phyloP scores from a whole-genome alignment of 64 coral and sea anemone species.

The Acropora yongei region DNA sequence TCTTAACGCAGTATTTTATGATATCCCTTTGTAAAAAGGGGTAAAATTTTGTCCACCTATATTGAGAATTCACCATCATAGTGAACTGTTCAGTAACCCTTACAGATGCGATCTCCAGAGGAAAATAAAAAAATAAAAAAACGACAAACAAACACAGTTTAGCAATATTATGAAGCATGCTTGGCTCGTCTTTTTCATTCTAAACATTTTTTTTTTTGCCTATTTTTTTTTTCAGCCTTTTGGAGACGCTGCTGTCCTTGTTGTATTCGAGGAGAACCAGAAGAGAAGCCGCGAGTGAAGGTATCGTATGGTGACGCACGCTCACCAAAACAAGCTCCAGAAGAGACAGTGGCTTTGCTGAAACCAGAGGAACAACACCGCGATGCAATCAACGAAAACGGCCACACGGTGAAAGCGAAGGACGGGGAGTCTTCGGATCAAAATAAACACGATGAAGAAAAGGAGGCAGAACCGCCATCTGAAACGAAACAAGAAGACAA shows the following conservation, averaged over 20 bases:
- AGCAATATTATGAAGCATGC: not conserved
- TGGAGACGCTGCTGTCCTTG: slow-evolving; percentile 31
- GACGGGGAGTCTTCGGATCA: not conserved
- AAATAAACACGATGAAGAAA: not conserved
- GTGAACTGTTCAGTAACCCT: no score
- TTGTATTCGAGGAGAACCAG: slow-evolving; percentile 30
- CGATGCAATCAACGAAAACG: not conserved
- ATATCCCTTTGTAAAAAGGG: no score
- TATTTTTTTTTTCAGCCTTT: slow-evolving; percentile 8
- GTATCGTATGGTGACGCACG: not conserved
- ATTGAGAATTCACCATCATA: no score
- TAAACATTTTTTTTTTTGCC: not conserved
- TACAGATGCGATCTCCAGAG: no score
- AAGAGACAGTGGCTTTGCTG: slow-evolving; percentile 12
- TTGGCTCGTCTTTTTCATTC: not conserved
- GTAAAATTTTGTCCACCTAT: no score
- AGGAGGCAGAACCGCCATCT: not conserved
- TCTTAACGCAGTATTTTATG: no score
- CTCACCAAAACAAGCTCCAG: not conserved
- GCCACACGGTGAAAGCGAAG: not conserved
- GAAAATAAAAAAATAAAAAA: no score
- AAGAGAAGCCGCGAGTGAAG: slow-evolving; percentile 17
- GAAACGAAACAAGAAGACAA: not conserved
- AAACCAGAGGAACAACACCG: slow-evolving; percentile 12
- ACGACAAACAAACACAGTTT: no score